phyloP scores from a whole-genome alignment of 92 coral and sea anemone genomes.

The Meandrina meandrites region DNA sequence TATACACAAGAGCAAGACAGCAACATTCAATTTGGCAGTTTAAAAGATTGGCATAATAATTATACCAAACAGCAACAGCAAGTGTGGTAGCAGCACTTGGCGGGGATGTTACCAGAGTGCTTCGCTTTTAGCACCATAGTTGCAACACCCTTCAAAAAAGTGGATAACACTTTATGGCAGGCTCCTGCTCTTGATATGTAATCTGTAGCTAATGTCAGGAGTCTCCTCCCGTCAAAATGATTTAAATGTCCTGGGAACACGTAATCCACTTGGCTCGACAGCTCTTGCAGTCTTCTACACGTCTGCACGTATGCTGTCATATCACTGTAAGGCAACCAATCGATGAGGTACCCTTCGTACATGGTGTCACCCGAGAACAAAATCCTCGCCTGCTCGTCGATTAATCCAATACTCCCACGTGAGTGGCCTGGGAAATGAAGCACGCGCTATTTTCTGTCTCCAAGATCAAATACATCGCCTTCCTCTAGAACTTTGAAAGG shows the following conservation, averaged over 20 bases:
- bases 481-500: constrained; percentile 66
- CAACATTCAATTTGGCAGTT: no score
- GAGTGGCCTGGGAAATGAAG: constrained; percentile 86
- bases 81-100: constrained; percentile 69
- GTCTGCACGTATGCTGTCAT: constrained; percentile 60
- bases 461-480: constrained; percentile 77
- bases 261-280: constrained; percentile 59
- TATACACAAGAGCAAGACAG: no score
- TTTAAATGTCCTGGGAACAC: constrained; percentile 79
- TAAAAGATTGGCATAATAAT: no score
- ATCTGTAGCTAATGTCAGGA: constrained; percentile 55
- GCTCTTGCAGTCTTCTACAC: constrained; percentile 62
- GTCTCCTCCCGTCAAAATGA: constrained; percentile 60
- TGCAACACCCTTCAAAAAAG: constrained; percentile 52
- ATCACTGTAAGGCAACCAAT: constrained; percentile 80
- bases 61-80: constrained; percentile 75
- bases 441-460: constrained; percentile 67
- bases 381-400: constrained; percentile 65
- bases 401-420: constrained; percentile 75
- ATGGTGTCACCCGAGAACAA: constrained; percentile 76
- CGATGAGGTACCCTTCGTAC: constrained; percentile 70
- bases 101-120: constrained; percentile 64
- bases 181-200: constrained; percentile 57
- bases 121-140: constrained; percentile 64
- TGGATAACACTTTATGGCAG: constrained; percentile 56